These are phyloP conservation scores for Orussus abietinus DNA, from an alignment of 1,140 invertebrate species.

Conservation along the genomic window DNA sequence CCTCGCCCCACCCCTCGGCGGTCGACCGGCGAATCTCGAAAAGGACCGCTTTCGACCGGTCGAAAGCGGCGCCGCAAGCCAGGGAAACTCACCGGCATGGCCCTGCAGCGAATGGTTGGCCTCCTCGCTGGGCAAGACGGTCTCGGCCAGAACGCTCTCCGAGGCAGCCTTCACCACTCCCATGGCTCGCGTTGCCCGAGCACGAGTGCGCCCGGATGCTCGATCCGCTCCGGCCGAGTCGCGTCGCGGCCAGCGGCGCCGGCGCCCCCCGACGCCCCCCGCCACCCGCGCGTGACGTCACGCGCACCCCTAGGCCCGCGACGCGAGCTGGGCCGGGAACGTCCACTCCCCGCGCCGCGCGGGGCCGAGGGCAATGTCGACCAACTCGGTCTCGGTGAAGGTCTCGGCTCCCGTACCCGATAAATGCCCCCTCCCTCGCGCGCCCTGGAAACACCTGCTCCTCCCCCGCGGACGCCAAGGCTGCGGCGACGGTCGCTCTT, in stretches of 20 bases:
- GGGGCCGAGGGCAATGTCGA: constrained; percentile 55
- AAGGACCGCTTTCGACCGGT: too few relatives aligned
- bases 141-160: constrained; percentile 41
- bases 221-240: constrained; percentile 2
- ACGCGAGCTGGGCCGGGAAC: not conserved
- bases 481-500: too few relatives aligned
- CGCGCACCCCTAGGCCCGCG: constrained; percentile 8
- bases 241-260: not conserved
- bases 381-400: constrained; percentile 54
- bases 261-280: not conserved
- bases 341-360: not conserved
- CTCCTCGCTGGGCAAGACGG: constrained; percentile 46
- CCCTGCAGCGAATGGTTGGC: constrained; percentile 45
- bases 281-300: constrained; percentile 11
- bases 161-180: constrained; percentile 47
- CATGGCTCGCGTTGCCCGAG: constrained; percentile 32
- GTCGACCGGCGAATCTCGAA: too few relatives aligned
- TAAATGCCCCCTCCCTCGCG: not conserved
- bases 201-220: not conserved
- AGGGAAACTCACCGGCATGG: constrained; percentile 42
- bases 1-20: too few relatives aligned
- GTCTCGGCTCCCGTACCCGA: constrained; percentile 34
- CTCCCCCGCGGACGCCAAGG: too few relatives aligned
- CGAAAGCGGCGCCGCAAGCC: too few relatives aligned
- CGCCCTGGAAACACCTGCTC: not conserved